Evolutionary conservation across 2,888 invertebrate species (phyloP).

Genomic region (Torymus texanus): DNA sequence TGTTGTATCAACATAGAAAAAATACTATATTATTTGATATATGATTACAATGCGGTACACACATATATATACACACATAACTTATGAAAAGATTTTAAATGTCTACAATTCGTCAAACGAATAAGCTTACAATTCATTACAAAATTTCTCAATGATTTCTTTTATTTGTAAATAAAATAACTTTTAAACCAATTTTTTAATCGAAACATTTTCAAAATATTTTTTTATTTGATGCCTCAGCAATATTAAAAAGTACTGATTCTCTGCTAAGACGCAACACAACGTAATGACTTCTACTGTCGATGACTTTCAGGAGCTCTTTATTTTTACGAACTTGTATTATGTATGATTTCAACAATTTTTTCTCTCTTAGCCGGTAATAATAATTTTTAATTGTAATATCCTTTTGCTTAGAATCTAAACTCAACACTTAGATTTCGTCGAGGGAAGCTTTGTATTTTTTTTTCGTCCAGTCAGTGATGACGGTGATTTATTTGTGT

Average conservation of each 20-base stretch:
- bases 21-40: too few species aligned
- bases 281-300: conserved; percentile 2
- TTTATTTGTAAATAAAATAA: neutral
- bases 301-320: conserved; percentile 49
- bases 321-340: conserved; percentile 50
- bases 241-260: conserved; percentile 2
- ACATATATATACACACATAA: too few species aligned
- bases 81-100: too few species aligned
- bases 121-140: too few species aligned
- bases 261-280: conserved; percentile 15
- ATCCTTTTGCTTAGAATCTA: conserved; percentile 53
- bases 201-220: neutral
- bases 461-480: conserved; percentile 55
- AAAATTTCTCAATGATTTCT: too few species aligned
- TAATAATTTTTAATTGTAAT: conserved; percentile 55
- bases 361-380: conserved; percentile 54
- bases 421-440: conserved; percentile 50
- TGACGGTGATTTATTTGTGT: conserved; percentile 52
- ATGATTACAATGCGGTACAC: too few species aligned
- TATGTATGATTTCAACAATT: conserved; percentile 54
- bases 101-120: too few species aligned
- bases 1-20: too few species aligned
- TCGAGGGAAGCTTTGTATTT: conserved; percentile 54
- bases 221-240: neutral
- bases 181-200: neutral